Base-by-base conservation (phyloP, 2,113 vertebrate species). In the Phoxinus phoxinus region DNA sequence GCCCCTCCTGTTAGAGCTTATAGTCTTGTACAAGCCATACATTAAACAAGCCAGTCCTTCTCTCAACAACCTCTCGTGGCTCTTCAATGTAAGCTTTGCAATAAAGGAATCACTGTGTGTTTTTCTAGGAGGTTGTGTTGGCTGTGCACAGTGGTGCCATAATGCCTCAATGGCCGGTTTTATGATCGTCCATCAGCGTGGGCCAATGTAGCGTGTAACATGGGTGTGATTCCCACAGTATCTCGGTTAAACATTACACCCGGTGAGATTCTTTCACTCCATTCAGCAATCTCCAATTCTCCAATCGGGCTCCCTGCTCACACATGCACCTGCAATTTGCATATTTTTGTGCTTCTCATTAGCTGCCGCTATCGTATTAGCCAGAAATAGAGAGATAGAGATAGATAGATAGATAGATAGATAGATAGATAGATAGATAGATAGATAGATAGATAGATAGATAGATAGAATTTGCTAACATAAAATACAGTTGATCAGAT, bases 181-280 rank as follows among this genome's bases (percentile, higher is more conserved):
- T 87, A 76, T 82, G 81, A 85, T 75, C 78, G 63, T 58, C 83
- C 74, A 83, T 89, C 73, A 87, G 79, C 23, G 72, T 59, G 71
- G 19, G 75, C 83, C 88, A 80, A 85, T 85, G 88, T n/a, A 80
- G 80, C 88, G 59, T 87, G 86, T 87, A 89, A 89, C 61, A 80
- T n/a, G 19, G 73, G 65, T 80, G 80, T 85, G 86, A 87, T 85
- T 63, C 72, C 59, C 46, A 32, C 25, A 15, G 75, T 85, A 85
- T 85, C 83, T 87, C 69, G 30, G 83, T 77, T 78, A 82, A 83
- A 83, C 88, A 85, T 85, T 85, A 56, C 3, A 6, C 80, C 84
- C 46, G 15, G 56, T 10, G 30, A 81, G 23, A 73, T 19, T 53
- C 3, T 27, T 58, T 85, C 79, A 73, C 35, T 59, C 7, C n/a